A percentile compares a stretch with the other conserved stretches of the same genome.
phyloP scores from a whole-genome alignment of 2,113 vertebrate species.

The Pavo muticus region DNA sequence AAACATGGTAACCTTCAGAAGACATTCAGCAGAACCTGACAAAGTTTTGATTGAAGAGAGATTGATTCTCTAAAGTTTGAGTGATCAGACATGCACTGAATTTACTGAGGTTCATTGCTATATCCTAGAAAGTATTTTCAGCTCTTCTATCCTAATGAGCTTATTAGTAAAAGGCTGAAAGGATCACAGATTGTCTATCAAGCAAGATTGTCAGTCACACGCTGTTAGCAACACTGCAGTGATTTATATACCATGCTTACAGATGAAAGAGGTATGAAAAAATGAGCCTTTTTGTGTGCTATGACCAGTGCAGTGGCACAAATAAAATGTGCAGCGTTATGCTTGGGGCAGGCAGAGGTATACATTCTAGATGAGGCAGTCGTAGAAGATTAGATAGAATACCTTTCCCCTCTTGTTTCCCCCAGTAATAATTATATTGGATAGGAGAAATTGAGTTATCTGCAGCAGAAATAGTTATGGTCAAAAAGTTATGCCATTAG shows the following conservation, averaged over 20 bases:
- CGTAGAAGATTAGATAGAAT: conserved; percentile 65
- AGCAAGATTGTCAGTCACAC: conserved; percentile 80
- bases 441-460: conserved; percentile 51
- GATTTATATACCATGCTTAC: conserved; percentile 71
- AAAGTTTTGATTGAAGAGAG: conserved; percentile 83
- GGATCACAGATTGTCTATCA: conserved; percentile 82
- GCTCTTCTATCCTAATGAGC: conserved; percentile 79
- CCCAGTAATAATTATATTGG: conserved; percentile 61
- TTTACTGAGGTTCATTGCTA: conserved; percentile 79
- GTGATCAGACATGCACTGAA: conserved; percentile 81
- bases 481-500: conserved; percentile 41
- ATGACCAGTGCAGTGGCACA: conserved; percentile 49
- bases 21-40: conserved; percentile 76
- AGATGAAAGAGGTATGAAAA: conserved; percentile 66
- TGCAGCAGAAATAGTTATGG: neutral
- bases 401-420: conserved; percentile 37
- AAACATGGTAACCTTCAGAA: conserved; percentile 68
- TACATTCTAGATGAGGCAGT: conserved; percentile 61
- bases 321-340: conserved; percentile 52
- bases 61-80: conserved; percentile 83
- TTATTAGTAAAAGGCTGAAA: conserved; percentile 86
- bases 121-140: conserved; percentile 77
- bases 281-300: conserved; percentile 51
- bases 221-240: conserved; percentile 76
- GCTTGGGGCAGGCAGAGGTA: conserved; percentile 6